These are phyloP conservation scores for Puffinus mauretanicus DNA, from an alignment of 2,113 vertebrate genomes.

Conservation along the genomic window DNA sequence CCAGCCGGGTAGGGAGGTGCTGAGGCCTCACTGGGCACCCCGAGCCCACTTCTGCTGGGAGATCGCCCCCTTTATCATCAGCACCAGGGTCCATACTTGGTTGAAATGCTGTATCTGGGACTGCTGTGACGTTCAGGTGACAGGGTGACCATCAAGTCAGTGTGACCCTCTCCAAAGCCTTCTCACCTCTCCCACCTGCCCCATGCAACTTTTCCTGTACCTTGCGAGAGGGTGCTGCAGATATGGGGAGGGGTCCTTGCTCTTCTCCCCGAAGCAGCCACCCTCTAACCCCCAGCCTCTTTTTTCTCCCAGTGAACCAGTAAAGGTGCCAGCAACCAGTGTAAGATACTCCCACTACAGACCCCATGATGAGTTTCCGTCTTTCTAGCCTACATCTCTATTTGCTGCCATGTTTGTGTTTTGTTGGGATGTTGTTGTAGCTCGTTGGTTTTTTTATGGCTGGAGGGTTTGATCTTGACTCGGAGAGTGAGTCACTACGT, in stretches of 20 bases:
- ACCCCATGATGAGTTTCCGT: neutral
- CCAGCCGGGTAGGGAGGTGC: neutral
- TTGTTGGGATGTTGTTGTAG: neutral
- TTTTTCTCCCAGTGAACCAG: neutral
- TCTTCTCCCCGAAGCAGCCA: neutral
- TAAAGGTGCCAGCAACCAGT: neutral
- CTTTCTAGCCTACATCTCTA: neutral
- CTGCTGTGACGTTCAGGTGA: neutral
- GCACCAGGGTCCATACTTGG: no score
- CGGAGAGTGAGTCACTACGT: neutral
- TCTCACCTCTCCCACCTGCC: neutral
- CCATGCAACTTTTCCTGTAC: neutral
- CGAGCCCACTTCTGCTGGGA: neutral
- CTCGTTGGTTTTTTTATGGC: neutral
- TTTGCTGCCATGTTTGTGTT: neutral
- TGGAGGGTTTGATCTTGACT: neutral
- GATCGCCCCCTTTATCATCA: neutral
- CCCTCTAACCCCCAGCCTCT: neutral
- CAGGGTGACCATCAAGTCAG: neutral
- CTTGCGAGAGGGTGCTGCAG: neutral
- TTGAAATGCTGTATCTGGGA: neutral
- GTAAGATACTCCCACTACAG: neutral
- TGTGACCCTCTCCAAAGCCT: neutral
- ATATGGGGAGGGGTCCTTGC: neutral
- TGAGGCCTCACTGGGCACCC: neutral